Evolutionary conservation across 2,797 vertebrate genomes (phyloP).

Genomic region (Tolypeutes matacus): DNA sequence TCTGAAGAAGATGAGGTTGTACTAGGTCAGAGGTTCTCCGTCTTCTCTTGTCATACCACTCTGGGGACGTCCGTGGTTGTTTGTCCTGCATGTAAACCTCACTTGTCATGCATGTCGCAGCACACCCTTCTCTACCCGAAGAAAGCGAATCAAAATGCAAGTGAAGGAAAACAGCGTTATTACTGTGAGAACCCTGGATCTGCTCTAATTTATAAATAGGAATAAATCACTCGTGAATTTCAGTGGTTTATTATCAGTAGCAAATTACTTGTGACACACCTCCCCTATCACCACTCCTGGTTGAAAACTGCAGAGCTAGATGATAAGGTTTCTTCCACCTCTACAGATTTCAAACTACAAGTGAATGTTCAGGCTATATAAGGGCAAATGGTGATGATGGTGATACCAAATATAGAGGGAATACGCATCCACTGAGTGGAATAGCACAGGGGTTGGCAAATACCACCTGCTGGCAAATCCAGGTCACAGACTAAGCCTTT

Average conservation of each 20-base stretch:
- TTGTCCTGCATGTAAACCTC: neutral
- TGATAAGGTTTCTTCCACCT: neutral
- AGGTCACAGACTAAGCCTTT: too few species aligned
- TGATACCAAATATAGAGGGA: neutral
- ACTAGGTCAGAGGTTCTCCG: neutral
- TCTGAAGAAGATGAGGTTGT: neutral
- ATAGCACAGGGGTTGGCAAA: neutral
- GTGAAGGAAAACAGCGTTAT: neutral
- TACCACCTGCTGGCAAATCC: neutral
- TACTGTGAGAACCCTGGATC: neutral
- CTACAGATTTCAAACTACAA: slow-evolving; percentile 4
- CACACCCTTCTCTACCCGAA: neutral
- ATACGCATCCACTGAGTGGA: neutral
- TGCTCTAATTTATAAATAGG: slow-evolving; percentile 16
- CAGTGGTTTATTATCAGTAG: slow-evolving; percentile 52
- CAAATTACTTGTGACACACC: slow-evolving; percentile 38
- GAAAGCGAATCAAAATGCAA: slow-evolving; percentile 1
- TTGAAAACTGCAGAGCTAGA: neutral
- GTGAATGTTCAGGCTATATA: neutral
- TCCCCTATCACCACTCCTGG: neutral
- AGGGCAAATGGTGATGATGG: neutral
- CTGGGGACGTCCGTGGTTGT: neutral
- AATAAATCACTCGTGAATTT: neutral
- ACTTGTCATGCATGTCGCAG: neutral
- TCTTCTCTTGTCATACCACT: neutral